phyloP scores from a whole-genome alignment of 2,113 vertebrate species.

The Nansenia antarctica region DNA sequence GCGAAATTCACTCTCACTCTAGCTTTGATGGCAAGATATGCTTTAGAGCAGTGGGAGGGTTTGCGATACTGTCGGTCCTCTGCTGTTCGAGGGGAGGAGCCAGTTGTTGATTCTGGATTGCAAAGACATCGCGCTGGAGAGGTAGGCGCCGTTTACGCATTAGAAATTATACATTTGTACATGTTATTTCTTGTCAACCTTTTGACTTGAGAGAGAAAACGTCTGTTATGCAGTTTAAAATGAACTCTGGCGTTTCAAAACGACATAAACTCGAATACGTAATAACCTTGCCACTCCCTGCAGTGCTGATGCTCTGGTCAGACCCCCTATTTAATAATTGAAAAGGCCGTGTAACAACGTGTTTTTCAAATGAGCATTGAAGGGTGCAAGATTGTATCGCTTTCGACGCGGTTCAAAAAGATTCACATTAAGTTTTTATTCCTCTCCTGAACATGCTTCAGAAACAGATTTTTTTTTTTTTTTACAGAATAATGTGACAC shows the following conservation, averaged over 20 bases:
- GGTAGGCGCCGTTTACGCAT: constrained; percentile 71
- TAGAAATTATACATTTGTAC: constrained; percentile 43
- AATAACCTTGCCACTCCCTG: constrained; percentile 80
- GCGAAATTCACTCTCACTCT: constrained; percentile 7
- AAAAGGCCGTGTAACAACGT: constrained; percentile 17
- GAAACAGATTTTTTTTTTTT: background rate
- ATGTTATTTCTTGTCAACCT: too few species aligned
- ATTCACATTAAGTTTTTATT: background rate
- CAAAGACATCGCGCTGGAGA: constrained; percentile 60
- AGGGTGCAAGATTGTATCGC: background rate
- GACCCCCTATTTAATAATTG: constrained; percentile 48
- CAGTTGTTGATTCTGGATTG: constrained; percentile 62
- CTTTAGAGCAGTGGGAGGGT: constrained; percentile 49
- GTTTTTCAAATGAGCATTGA: background rate
- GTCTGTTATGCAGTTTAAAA: too few species aligned
- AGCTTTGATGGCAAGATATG: constrained; percentile 20
- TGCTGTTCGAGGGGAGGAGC: constrained; percentile 74
- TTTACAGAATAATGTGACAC: background rate
- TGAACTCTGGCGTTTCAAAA: too few species aligned
- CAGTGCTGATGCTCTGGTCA: constrained; percentile 62
- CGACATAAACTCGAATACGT: constrained; percentile 17
- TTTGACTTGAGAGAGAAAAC: too few species aligned
- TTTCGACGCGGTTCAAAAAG: background rate
- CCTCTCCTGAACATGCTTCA: background rate
- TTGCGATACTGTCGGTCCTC: constrained; percentile 54